Evolutionary conservation across 2,888 invertebrate species (phyloP), one percentile per base, ranked within the genome.

Genomic region (Rhamnusium bicolor): DNA sequence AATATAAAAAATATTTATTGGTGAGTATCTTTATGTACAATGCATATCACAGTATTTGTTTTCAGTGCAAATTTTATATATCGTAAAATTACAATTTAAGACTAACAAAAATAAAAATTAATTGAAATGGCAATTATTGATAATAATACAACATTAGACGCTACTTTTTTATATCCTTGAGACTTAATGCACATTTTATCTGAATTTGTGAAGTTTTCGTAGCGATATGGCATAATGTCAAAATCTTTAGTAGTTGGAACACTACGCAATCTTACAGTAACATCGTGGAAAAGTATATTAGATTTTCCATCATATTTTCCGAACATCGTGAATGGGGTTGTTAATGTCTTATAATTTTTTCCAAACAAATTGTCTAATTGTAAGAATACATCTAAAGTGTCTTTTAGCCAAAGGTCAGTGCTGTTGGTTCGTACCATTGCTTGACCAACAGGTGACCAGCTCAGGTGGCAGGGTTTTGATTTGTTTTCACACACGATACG

Each of bases 331-430:
- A 95, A 94, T 76, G 93, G 90, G 0, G 91, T 90, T 0, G 91
- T 92, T 14, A 91, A 90, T 2, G 89, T 88, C 65, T 89, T 89
- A 79, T 87, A 90, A 49, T 89, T 89, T 83, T 90, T 91, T 51
- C 95, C 95, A 85, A 95, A 95, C 29, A 93, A 86, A 79, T 91
- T 89, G 83, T 95, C 94, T 82, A 95, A 89, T 78, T 92, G 91
- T 12, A 93, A 89, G 47, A 96, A 90, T 0, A 94, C 91, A 76
- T 94, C 92, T 70, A 92, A 89, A 0, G 94, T 92, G 84, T 95
- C 95, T 80, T 93, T 92, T 24, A 88, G 87, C 77, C 93, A 90
- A 78, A 92, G 87, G 2, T 87, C 77, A 0, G 91, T 89, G 2
- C 90, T 84, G 73, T 92, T 91, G 56, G 90, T 89, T 54, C 91